Evolutionary conservation across 2,888 invertebrate species (phyloP).

Genomic region (Campoplex capitator): DNA sequence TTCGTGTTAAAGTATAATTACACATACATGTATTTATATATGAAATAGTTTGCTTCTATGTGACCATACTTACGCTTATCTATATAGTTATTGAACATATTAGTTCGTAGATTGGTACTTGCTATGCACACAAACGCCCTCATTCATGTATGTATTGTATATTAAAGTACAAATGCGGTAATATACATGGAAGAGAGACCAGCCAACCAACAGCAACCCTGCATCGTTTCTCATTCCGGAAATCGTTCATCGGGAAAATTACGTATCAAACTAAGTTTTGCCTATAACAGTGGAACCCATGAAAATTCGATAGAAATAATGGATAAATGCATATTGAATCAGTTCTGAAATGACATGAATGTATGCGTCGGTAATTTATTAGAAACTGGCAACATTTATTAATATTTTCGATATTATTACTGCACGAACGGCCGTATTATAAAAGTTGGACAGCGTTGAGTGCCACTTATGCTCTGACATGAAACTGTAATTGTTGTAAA

Average conservation of each 20-base stretch:
- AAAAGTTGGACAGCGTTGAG: background rate
- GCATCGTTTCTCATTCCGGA: conserved; percentile 63
- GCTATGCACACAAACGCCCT: background rate
- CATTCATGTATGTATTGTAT: background rate
- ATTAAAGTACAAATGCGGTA: conserved; percentile 3
- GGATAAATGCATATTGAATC: conserved; percentile 21
- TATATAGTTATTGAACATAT: conserved; percentile 23
- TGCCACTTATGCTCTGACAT: background rate
- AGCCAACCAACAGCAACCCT: conserved; percentile 53
- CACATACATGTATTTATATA: conserved; percentile 14
- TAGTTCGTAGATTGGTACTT: conserved; percentile 41
- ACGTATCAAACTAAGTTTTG: conserved; percentile 65
- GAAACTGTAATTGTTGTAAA: background rate
- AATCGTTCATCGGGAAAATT: conserved; percentile 68
- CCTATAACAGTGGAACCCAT: conserved; percentile 2
- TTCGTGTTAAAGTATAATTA: background rate
- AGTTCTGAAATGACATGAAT: conserved; percentile 38
- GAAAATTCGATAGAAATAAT: conserved; percentile 38
- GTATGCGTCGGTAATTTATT: background rate
- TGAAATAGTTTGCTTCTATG: conserved; percentile 13
- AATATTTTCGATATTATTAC: background rate
- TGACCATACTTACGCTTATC: conserved; percentile 48
- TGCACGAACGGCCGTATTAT: background rate
- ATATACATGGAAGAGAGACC: conserved; percentile 17
- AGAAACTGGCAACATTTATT: background rate